Evolutionary conservation across 2,888 invertebrate species (phyloP), one percentile per base, ranked within the genome.

Genomic region (Lycia hirtaria): DNA sequence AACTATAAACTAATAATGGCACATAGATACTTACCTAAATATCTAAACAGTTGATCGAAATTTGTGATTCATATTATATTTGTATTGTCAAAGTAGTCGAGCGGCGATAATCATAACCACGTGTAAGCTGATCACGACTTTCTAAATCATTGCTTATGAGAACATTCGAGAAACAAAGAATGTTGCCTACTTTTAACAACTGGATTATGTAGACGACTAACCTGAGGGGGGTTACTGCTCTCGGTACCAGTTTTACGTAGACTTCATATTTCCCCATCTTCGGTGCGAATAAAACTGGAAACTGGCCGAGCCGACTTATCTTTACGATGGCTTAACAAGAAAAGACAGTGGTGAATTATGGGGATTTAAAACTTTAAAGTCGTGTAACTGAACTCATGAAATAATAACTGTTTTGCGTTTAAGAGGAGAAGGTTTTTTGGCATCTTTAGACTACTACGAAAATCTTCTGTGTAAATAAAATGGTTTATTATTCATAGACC

Each of bases 181-280:
- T 50, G 52, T 44, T 55, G 38, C 33, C 15, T 30, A 40, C 49
- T 30, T 33, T n/a, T 26, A 38, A 26, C 26, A 35, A 66, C 62
- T 56, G 60, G 64, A 64, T 63, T 43, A 63, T 40, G 35, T 26
- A 35, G 24, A 24, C 47, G 28, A 19, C 7, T n/a, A 47, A 38
- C 56, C 30, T 24, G 56, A 49, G 22, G 35, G 26, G 35, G 26
- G 26, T 47, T 37, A 43, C 49, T 48, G 52, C 47, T 49, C 47
- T 15, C 44, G 45, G 56, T 37, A 55, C 58, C 54, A 58, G 54
- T 60, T 53, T 58, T 57, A 40, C 12, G 41, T 26, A 60, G 40
- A 38, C 52, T 60, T 59, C 54, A 59, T 61, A 54, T 51, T 58
- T 56, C 49, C 56, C 50, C 48, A 59, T 56, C 56, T 52, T 55